A percentile compares a stretch with the other conserved stretches of the same genome.
These are phyloP conservation scores for Ifrita kowaldi DNA, from an alignment of 2,113 vertebrate genomes.

Conservation along the genomic window DNA sequence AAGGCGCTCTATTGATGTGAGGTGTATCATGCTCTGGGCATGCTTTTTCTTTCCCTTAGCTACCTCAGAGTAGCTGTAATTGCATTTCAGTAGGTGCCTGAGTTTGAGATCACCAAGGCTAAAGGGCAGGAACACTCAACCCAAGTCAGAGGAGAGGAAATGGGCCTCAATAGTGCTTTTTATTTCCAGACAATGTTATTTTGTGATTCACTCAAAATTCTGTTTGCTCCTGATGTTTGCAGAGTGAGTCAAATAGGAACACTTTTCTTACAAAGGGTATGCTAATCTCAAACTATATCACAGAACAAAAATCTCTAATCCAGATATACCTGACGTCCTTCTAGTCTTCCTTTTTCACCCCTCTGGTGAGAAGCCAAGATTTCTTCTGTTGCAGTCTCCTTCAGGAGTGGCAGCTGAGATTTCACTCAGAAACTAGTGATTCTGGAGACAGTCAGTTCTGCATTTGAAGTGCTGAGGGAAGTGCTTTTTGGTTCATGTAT, in stretches of 20 bases:
- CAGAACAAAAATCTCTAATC: not conserved
- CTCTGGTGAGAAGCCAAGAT: not conserved
- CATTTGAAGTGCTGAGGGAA: not conserved
- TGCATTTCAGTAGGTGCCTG: not conserved
- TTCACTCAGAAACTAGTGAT: not conserved
- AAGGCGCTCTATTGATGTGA: not conserved
- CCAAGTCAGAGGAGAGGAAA: not conserved
- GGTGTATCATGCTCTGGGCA: not conserved
- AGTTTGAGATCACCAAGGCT: not conserved
- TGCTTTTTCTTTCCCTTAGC: not conserved
- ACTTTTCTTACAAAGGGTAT: not conserved
- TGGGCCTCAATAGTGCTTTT: not conserved
- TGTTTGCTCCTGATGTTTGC: not conserved
- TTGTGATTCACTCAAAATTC: conserved; percentile 23
- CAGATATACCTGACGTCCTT: not conserved
- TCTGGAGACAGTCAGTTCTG: not conserved
- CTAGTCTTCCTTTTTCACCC: not conserved
- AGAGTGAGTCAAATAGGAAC: conserved; percentile 14
- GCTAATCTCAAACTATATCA: not conserved
- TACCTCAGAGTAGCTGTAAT: not conserved
- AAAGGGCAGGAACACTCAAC: not conserved
- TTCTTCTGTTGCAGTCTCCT: not conserved
- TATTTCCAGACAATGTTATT: not conserved
- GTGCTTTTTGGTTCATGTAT: not conserved
- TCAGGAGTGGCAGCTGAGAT: not conserved